A percentile compares a stretch with the other conserved stretches of the same genome.
These are phyloP conservation scores for Helogale parvula DNA, from an alignment of 2,113 vertebrate genomes.

Conservation along the genomic window DNA sequence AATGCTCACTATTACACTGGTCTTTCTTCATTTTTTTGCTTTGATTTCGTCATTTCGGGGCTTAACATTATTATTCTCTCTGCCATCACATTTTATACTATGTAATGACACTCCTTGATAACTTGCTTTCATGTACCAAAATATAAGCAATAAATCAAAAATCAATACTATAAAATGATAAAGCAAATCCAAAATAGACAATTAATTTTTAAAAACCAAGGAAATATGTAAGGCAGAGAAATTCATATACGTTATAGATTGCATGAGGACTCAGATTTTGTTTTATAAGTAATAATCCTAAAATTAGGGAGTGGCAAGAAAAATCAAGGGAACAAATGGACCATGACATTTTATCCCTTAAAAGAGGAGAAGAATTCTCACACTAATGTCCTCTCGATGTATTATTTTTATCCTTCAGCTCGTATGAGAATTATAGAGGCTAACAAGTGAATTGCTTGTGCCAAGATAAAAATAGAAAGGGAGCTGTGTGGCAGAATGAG, in stretches of 20 bases:
- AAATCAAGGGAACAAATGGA: conserved; percentile 61
- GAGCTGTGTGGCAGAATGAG: not conserved
- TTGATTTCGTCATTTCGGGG: conserved; percentile 50
- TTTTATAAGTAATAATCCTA: conserved; percentile 15
- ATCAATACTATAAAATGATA: conserved; percentile 50
- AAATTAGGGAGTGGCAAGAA: conserved; percentile 63
- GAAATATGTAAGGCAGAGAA: conserved; percentile 38
- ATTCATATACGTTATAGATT: not conserved
- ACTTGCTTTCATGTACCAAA: conserved; percentile 59
- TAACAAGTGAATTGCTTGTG: conserved; percentile 10
- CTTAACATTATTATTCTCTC: conserved; percentile 59
- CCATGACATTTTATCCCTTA: conserved; percentile 34
- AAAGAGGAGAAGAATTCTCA: conserved; percentile 22
- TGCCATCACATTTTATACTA: conserved; percentile 52
- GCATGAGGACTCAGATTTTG: not conserved
- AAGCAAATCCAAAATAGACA: conserved; percentile 57
- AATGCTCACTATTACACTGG: not conserved
- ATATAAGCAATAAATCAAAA: conserved; percentile 61
- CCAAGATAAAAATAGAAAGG: conserved; percentile 48
- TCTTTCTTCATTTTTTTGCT: conserved; percentile 45
- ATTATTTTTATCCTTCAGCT: conserved; percentile 53
- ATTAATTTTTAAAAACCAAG: not conserved
- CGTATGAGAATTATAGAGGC: conserved; percentile 39
- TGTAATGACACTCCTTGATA: conserved; percentile 53
- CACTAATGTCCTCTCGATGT: not conserved